These are phyloP conservation scores for Achatina immaculata DNA, from an alignment of 1,140 invertebrate genomes.

Conservation along the genomic window DNA sequence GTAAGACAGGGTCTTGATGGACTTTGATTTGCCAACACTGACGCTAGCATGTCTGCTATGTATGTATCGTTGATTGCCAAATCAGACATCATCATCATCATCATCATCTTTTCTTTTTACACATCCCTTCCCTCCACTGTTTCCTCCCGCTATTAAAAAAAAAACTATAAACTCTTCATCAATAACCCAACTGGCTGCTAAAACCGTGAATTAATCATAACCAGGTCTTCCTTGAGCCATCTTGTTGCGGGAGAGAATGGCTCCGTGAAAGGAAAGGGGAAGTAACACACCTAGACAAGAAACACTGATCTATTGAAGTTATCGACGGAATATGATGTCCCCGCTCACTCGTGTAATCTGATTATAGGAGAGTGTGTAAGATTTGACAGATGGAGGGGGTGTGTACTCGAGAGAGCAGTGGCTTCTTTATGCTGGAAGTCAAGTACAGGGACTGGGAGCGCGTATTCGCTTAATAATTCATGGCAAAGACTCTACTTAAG, in stretches of 20 bases:
- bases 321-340: no score
- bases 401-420: neutral
- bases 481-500: neutral
- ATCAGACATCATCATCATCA: no score
- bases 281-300: neutral
- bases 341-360: neutral
- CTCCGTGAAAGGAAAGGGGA: neutral
- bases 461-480: neutral
- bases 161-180: neutral
- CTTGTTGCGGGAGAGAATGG: no score
- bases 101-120: no score
- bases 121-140: no score
- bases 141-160: no score
- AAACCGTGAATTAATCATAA: no score
- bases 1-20: no score
- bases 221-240: no score
- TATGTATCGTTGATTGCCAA: no score
- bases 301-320: neutral
- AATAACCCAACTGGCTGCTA: neutral
- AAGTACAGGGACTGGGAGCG: neutral
- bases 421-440: neutral
- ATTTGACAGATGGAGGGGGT: neutral
- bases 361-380: neutral
- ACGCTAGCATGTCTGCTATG: no score
- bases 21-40: no score